Evolutionary conservation across 2,797 vertebrate genomes (phyloP).

Genomic region (Harpagifer antarcticus): DNA sequence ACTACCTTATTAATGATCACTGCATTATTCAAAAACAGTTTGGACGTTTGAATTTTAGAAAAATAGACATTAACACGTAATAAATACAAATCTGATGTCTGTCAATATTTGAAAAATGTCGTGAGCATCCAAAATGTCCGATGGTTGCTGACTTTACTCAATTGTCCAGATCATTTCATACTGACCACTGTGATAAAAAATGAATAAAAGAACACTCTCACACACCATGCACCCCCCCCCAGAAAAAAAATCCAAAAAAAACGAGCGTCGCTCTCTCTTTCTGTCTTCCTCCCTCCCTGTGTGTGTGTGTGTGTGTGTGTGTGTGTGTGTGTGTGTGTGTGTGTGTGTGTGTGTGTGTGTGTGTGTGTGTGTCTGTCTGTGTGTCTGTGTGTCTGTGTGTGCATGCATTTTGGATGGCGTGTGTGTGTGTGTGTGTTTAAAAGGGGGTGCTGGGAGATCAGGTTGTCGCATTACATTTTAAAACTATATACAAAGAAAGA

Average conservation of each 20-base stretch:
- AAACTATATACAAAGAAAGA: not conserved
- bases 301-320: no score
- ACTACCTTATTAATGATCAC: constrained; percentile 72
- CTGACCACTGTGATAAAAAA: constrained; percentile 36
- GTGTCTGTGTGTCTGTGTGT: not conserved
- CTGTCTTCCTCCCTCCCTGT: constrained; percentile 3
- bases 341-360: no score
- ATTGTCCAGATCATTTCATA: constrained; percentile 46
- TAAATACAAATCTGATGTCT: constrained; percentile 40
- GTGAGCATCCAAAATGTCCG: constrained; percentile 35
- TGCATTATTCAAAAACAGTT: constrained; percentile 77
- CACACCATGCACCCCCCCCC: not conserved
- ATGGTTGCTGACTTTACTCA: constrained; percentile 30
- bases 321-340: no score
- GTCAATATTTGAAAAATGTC: constrained; percentile 61
- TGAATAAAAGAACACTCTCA: constrained; percentile 24
- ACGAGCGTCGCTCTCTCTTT: constrained; percentile 33
- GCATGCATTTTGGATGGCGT: no score
- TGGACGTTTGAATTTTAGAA: constrained; percentile 57
- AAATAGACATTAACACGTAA: constrained; percentile 50
- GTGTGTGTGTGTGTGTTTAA: not conserved
- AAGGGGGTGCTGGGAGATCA: not conserved
- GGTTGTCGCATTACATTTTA: constrained; percentile 13
- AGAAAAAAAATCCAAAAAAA: constrained; percentile 34
- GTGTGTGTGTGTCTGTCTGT: no score